Conservation (phyloP, 2,113 vertebrate species). For the Parotia lawesii region DNA sequence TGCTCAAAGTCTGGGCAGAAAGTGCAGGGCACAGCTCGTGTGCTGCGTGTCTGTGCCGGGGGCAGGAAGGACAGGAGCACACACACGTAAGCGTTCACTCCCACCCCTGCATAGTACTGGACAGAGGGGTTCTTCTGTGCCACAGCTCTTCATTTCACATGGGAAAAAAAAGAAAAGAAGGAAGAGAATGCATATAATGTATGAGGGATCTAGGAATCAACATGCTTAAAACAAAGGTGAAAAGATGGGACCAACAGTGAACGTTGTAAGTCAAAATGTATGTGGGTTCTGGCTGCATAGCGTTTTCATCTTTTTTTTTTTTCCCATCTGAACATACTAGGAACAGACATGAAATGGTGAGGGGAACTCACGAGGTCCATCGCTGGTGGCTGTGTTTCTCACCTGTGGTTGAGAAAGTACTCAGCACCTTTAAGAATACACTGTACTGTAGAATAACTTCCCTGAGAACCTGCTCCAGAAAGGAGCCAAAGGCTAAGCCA, state of each 20-base stretch:
- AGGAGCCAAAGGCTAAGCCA: not conserved
- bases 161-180: not conserved
- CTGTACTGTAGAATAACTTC: not conserved
- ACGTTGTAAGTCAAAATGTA: not conserved
- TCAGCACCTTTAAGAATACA: not conserved
- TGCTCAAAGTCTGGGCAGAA: slow-evolving; percentile 92
- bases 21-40: slow-evolving; percentile 72
- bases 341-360: not conserved
- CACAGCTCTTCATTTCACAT: slow-evolving; percentile 66
- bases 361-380: not conserved
- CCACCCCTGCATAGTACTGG: slow-evolving; percentile 74
- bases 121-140: slow-evolving; percentile 75
- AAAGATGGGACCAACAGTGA: not conserved
- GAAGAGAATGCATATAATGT: accelerated
- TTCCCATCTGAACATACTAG: not conserved
- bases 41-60: slow-evolving; percentile 69
- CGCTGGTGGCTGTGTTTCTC: not conserved
- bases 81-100: slow-evolving; percentile 83
- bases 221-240: not conserved
- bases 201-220: not conserved
- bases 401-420: not conserved
- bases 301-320: not conserved
- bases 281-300: not conserved
- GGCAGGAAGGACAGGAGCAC: slow-evolving; percentile 83
- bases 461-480: not conserved